These are phyloP conservation scores for Pseudotriccus pelzelni DNA, from an alignment of 2,797 vertebrate species.

Conservation along the genomic window DNA sequence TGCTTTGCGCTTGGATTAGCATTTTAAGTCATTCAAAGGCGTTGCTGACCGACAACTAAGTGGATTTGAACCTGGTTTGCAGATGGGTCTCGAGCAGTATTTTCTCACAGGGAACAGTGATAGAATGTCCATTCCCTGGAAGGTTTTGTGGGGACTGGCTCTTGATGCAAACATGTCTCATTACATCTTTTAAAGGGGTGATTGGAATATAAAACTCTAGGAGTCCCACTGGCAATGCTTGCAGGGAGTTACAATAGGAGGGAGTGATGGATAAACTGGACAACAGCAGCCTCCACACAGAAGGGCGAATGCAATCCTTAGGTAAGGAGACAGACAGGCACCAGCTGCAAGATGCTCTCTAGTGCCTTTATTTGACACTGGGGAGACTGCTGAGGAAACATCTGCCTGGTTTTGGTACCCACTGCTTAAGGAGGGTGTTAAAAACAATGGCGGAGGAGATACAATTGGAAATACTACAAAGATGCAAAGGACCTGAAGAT, in stretches of 20 bases:
- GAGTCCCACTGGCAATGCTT: not conserved
- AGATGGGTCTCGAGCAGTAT: not conserved
- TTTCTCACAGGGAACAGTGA: not conserved
- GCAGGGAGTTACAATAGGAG: not conserved
- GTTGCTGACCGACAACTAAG: accelerated
- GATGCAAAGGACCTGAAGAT: not conserved
- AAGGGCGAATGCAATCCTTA: not conserved
- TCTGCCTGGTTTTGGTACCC: not conserved
- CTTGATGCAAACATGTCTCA: not conserved
- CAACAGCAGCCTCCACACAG: not conserved
- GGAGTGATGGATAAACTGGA: not conserved
- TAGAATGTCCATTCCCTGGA: not conserved
- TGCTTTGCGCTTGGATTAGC: not conserved
- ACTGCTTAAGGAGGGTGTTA: not conserved
- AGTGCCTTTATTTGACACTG: too few species aligned
- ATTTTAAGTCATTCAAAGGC: not conserved
- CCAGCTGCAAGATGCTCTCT: not conserved
- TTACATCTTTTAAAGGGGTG: not conserved
- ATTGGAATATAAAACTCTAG: not conserved
- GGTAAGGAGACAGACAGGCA: not conserved
- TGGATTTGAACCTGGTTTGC: not conserved
- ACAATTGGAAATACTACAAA: not conserved
- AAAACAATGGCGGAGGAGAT: not conserved
- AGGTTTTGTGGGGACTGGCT: not conserved
- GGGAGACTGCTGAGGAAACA: not conserved